phyloP scores from a whole-genome alignment of 1,140 invertebrate species.

The Drosophila simulans region DNA sequence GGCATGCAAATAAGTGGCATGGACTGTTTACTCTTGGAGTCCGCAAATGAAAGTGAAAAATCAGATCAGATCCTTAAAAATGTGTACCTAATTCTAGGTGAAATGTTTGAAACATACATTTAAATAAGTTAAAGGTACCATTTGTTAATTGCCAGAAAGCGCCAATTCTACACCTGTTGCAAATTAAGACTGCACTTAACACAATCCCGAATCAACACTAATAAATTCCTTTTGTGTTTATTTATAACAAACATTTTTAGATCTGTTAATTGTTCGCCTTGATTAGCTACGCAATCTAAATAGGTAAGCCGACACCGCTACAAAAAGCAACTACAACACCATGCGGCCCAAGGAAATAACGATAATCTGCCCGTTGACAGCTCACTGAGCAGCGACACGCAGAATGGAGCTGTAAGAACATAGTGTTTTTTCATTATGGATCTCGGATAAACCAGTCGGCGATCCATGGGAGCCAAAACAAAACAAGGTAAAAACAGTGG shows the following conservation, averaged over 20 bases:
- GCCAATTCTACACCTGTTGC: conserved; percentile 10
- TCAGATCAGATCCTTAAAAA: conserved; percentile 5
- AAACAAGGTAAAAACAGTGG: conserved; percentile 15
- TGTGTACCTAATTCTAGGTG: neutral
- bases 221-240: conserved; percentile 24
- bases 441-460: conserved; percentile 61
- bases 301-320: conserved; percentile 37
- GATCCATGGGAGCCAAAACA: conserved; percentile 47
- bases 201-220: conserved; percentile 5
- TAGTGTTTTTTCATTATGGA: conserved; percentile 25
- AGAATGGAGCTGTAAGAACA: conserved; percentile 52
- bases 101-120: neutral
- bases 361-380: conserved; percentile 58
- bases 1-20: conserved; percentile 43
- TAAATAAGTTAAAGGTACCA: neutral
- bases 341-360: conserved; percentile 34
- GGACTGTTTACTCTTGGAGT: neutral
- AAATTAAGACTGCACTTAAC: conserved; percentile 15
- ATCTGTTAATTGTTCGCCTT: conserved; percentile 44
- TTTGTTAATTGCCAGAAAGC: neutral
- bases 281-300: conserved; percentile 44
- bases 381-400: conserved; percentile 52
- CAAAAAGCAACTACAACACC: conserved; percentile 11
- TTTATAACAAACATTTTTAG: conserved; percentile 40
- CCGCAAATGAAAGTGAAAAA: conserved; percentile 1